Evolutionary conservation across 1,140 invertebrate species (phyloP).

Genomic region (Heliothis subflexa): DNA sequence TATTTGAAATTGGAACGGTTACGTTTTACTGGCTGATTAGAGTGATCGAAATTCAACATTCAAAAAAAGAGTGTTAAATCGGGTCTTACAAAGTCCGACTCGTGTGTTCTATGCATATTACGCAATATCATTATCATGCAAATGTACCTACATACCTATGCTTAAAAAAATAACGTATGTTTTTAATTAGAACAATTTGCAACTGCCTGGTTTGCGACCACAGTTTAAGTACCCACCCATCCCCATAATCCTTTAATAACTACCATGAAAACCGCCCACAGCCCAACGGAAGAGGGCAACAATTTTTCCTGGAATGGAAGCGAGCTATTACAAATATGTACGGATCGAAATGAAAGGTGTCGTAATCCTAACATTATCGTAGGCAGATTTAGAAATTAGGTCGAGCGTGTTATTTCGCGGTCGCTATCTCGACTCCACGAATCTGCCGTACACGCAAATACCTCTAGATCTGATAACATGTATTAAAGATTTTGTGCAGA

Average conservation of each 20-base stretch:
- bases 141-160: background rate
- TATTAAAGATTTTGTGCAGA: constrained; percentile 12
- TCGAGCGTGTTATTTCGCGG: constrained; percentile 47
- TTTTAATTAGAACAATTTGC: constrained; percentile 14
- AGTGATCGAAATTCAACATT: too few relatives aligned
- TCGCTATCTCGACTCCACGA: constrained; percentile 8
- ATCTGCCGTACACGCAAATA: constrained; percentile 39
- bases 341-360: constrained; percentile 51
- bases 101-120: too few relatives aligned
- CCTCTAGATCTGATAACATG: constrained; percentile 45
- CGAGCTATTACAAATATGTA: constrained; percentile 24
- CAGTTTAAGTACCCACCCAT: background rate
- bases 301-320: constrained; percentile 1
- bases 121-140: background rate
- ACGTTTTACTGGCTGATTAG: too few relatives aligned
- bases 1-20: too few relatives aligned
- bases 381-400: constrained; percentile 56
- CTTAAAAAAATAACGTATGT: background rate
- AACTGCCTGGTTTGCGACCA: background rate
- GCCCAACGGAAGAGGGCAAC: background rate
- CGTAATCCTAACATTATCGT: constrained; percentile 38
- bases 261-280: background rate
- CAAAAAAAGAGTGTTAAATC: too few relatives aligned
- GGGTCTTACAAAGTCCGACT: too few relatives aligned
- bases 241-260: constrained; percentile 7